Conservation (phyloP, 2,113 vertebrate genomes). For the Phrynosoma platyrhinos region DNA sequence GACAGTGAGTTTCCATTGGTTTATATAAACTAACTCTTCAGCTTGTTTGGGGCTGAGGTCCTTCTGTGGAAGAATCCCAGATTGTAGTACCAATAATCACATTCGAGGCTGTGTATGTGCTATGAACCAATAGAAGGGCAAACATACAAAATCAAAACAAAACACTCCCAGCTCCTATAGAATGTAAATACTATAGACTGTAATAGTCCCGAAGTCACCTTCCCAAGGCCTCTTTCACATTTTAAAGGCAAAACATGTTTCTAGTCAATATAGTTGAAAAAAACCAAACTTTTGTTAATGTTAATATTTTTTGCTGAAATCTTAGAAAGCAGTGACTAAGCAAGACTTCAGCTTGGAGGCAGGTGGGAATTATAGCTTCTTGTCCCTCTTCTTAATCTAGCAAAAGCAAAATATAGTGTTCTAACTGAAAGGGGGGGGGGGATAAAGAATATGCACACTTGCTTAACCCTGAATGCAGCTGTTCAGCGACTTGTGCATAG, state of each 20-base stretch:
- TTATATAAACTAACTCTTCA: background rate
- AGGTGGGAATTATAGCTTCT: background rate
- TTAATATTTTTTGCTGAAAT: background rate
- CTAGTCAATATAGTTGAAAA: background rate
- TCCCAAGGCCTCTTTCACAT: background rate
- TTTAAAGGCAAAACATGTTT: background rate
- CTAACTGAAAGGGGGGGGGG: background rate
- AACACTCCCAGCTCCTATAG: no score
- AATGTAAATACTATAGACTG: background rate
- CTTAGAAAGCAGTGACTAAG: background rate
- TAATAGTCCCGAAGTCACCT: no score
- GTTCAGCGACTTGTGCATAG: no score
- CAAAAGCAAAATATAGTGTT: background rate
- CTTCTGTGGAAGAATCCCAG: background rate
- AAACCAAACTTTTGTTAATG: background rate
- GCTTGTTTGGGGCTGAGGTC: no score
- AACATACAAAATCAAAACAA: background rate
- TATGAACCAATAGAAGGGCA: background rate
- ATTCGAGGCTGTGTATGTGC: background rate
- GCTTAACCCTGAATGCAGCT: no score
- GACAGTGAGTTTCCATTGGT: constrained; percentile 84
- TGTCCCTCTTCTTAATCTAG: no score
- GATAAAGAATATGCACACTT: background rate
- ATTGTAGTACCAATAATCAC: background rate
- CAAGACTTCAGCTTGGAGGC: background rate